A percentile compares a stretch with the other conserved stretches of the same genome.
These are phyloP conservation scores for Paralvinella palmiformis DNA, from an alignment of 1,140 invertebrate species.

Conservation along the genomic window DNA sequence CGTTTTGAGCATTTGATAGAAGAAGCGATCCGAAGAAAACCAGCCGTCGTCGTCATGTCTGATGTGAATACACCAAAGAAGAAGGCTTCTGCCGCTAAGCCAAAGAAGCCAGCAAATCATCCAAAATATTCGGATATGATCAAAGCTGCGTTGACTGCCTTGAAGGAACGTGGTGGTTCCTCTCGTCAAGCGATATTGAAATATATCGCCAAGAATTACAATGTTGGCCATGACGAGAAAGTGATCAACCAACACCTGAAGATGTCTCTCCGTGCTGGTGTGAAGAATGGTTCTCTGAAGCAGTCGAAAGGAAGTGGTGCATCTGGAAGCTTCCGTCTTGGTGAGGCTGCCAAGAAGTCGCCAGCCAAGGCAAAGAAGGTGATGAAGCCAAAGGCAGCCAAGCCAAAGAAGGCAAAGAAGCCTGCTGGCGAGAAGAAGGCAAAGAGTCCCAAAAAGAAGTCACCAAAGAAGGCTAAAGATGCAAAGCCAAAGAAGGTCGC, in stretches of 20 bases:
- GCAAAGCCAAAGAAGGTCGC: conserved; percentile 17
- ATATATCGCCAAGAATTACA: conserved; percentile 46
- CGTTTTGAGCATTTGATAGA: too few relatives aligned
- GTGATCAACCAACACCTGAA: conserved; percentile 37
- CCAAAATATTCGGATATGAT: conserved; percentile 25
- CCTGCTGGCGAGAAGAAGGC: too few relatives aligned
- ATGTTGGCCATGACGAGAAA: conserved; percentile 36
- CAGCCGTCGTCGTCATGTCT: too few relatives aligned
- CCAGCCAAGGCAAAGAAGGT: conserved; percentile 26
- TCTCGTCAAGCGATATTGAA: conserved; percentile 45
- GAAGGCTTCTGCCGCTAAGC: too few relatives aligned
- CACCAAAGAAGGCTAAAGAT: conserved; percentile 1
- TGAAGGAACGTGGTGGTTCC: conserved; percentile 35
- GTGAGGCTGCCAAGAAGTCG: conserved; percentile 25
- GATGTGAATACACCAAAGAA: too few relatives aligned
- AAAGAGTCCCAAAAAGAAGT: conserved; percentile 18
- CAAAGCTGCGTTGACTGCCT: conserved; percentile 10
- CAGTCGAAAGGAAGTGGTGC: conserved; percentile 44
- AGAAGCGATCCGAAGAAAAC: too few relatives aligned
- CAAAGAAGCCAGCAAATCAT: too few relatives aligned
- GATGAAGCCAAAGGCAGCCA: conserved; percentile 24
- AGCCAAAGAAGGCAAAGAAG: conserved; percentile 23
- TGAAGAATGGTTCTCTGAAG: conserved; percentile 33
- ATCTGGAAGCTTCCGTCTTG: conserved; percentile 45
- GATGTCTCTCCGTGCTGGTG: conserved; percentile 33